A percentile compares a stretch with the other conserved stretches of the same genome.
phyloP scores from a whole-genome alignment of 2,888 invertebrate genomes.

The Nasonovia ribisnigri region DNA sequence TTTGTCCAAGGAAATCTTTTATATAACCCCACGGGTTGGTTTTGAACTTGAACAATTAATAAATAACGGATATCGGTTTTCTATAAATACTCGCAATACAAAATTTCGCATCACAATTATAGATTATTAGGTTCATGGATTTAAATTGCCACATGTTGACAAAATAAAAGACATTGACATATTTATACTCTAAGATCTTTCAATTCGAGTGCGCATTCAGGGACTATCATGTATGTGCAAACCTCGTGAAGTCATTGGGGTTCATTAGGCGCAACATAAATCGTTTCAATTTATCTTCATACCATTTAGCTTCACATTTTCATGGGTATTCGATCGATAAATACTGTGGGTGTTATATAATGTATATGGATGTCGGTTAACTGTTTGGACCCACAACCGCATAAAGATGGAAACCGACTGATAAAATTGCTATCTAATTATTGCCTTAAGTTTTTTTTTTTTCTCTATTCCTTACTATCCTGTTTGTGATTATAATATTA shows the following conservation, averaged over 20 bases:
- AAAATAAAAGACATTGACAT: neutral
- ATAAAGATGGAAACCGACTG: neutral
- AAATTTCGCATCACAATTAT: neutral
- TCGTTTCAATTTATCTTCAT: constrained; percentile 11
- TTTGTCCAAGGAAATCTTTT: neutral
- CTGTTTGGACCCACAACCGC: neutral
- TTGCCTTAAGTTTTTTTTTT: neutral
- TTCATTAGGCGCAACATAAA: constrained; percentile 20
- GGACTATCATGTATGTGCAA: neutral
- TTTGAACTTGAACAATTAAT: neutral
- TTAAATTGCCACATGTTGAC: neutral
- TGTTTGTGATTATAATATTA: neutral
- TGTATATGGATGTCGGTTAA: neutral
- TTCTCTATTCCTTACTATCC: neutral
- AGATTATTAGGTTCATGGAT: neutral
- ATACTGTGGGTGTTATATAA: neutral
- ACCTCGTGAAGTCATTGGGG: neutral
- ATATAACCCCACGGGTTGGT: neutral
- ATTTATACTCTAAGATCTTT: neutral
- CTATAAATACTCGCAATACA: neutral
- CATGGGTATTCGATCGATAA: neutral
- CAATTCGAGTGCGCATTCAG: neutral
- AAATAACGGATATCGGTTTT: neutral
- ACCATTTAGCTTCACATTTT: neutral
- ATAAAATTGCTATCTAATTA: neutral